A percentile compares a stretch with the other conserved stretches of the same genome.
phyloP scores from a whole-genome alignment of 2,113 vertebrate species.

The Onychostoma macrolepis region DNA sequence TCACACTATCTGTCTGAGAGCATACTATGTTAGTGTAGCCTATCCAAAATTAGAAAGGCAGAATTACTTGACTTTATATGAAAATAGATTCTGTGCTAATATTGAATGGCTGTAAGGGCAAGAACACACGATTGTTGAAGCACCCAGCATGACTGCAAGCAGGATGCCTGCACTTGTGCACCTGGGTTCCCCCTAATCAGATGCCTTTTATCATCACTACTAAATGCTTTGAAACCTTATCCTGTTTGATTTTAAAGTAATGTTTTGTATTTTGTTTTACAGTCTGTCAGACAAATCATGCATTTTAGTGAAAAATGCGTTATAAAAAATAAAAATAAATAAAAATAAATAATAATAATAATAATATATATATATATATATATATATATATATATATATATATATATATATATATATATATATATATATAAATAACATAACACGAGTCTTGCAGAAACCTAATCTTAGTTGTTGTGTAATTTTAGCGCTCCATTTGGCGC shows the following conservation, averaged over 20 bases:
- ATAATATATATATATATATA: too few relatives aligned
- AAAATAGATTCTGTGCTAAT: background rate
- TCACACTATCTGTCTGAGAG: background rate
- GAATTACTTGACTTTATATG: background rate
- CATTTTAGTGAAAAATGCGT: background rate
- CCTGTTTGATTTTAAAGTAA: background rate
- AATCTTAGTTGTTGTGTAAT: background rate
- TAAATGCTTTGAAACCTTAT: background rate
- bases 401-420: too few relatives aligned
- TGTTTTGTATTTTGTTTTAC: background rate
- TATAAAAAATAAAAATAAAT: too few relatives aligned
- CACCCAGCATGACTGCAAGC: slow-evolving; percentile 28
- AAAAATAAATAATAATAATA: too few relatives aligned
- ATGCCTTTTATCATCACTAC: background rate
- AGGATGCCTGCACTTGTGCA: slow-evolving; percentile 28
- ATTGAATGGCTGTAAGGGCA: slow-evolving; percentile 8
- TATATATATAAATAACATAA: too few relatives aligned
- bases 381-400: too few relatives aligned
- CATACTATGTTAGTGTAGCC: background rate
- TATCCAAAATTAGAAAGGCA: background rate
- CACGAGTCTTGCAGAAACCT: background rate
- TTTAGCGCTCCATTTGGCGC: background rate
- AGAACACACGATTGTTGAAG: slow-evolving; percentile 18
- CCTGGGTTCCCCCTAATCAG: slow-evolving; percentile 22
- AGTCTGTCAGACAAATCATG: background rate